phyloP scores from a whole-genome alignment of 2,113 vertebrate species.

The Ranitomeya imitator region DNA sequence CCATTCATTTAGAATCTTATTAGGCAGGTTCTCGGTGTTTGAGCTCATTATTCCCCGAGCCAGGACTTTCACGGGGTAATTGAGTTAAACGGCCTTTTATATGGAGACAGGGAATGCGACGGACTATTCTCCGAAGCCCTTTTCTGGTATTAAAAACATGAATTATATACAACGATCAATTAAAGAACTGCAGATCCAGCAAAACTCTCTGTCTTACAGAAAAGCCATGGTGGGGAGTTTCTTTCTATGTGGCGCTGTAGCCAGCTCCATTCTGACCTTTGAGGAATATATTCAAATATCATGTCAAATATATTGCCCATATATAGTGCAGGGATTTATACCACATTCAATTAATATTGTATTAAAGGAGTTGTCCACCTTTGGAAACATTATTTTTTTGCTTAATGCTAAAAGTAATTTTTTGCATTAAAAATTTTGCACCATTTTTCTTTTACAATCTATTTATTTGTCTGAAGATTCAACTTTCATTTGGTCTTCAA shows the following conservation, averaged over 20 bases:
- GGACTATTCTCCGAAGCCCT: constrained; percentile 19
- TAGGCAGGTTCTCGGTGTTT: background rate
- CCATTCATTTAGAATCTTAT: constrained; percentile 52
- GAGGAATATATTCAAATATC: background rate
- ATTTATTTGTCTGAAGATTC: too few species aligned
- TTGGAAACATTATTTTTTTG: too few species aligned
- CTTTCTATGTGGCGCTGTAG: background rate
- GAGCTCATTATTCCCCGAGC: constrained; percentile 35
- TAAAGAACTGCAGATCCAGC: constrained; percentile 45
- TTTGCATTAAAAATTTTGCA: too few species aligned
- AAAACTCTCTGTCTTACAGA: background rate
- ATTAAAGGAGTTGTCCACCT: too few species aligned
- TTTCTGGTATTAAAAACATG: constrained; percentile 31
- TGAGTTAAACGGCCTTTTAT: constrained; percentile 51
- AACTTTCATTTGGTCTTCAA: too few species aligned
- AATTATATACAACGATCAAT: constrained; percentile 49
- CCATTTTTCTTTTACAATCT: too few species aligned
- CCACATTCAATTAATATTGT: too few species aligned
- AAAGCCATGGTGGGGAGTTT: background rate
- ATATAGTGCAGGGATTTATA: background rate
- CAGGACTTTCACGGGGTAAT: constrained; percentile 13
- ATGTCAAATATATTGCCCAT: background rate
- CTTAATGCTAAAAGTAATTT: too few species aligned
- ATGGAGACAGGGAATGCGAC: constrained; percentile 43
- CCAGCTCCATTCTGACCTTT: background rate